These are phyloP conservation scores for Lepisosteus oculatus DNA, from an alignment of 2,113 vertebrate genomes.

Conservation along the genomic window DNA sequence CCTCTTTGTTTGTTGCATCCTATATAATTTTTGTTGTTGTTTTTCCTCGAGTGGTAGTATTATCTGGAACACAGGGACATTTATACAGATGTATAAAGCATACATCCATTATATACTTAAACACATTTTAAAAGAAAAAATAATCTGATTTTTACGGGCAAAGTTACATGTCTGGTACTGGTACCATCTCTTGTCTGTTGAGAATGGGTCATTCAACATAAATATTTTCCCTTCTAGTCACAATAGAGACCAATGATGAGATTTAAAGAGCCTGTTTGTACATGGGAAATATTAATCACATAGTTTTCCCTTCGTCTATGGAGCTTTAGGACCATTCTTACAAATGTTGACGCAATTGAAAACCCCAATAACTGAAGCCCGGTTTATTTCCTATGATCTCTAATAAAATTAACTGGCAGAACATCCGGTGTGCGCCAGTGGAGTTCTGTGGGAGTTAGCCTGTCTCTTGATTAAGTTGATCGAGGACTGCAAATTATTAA, in stretches of 20 bases:
- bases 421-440: slow-evolving; percentile 31
- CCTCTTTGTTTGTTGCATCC: too few relatives aligned
- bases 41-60: too few relatives aligned
- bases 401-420: slow-evolving; percentile 42
- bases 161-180: too few relatives aligned
- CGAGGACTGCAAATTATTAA: slow-evolving; percentile 45
- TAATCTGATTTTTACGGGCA: too few relatives aligned
- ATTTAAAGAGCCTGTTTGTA: slow-evolving; percentile 13
- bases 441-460: slow-evolving; percentile 33
- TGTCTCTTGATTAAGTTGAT: slow-evolving; percentile 31
- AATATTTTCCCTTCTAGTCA: slow-evolving; percentile 20
- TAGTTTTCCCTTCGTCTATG: neutral
- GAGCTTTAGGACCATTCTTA: slow-evolving; percentile 6
- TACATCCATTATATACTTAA: too few relatives aligned
- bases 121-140: too few relatives aligned
- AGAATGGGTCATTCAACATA: neutral
- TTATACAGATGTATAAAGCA: too few relatives aligned
- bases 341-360: slow-evolving; percentile 11
- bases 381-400: slow-evolving; percentile 35
- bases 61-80: too few relatives aligned
- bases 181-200: too few relatives aligned
- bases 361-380: slow-evolving; percentile 24
- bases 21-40: too few relatives aligned
- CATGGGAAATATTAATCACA: slow-evolving; percentile 12
- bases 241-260: slow-evolving; percentile 13